Base-by-base conservation (phyloP, 2,888 invertebrate genomes). In the Leptinotarsa juncta region DNA sequence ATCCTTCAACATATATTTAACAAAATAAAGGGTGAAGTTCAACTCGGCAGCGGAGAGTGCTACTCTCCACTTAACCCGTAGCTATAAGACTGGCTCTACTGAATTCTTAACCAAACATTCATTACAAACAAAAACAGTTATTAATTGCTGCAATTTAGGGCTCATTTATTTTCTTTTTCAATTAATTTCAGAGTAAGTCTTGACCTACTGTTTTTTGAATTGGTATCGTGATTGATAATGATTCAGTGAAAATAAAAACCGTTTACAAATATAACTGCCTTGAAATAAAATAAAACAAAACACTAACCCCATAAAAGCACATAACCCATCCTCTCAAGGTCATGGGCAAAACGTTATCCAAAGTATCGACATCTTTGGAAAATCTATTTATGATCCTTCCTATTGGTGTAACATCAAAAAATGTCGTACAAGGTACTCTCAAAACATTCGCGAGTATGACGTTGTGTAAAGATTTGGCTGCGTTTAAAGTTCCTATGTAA, bases 381-480 rank as follows among this genome's bases (percentile, higher is more conserved):
- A 94, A 94, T 81, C 94, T 91, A 90, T 94, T 94, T 88, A 95
- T 91, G 86, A 94, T 91, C 86, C 95, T 90, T 87, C 95, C 95
- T 79, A 93, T 90, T 78, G 95, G 95, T 83, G 94, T 95, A 82
- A 94, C 93, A 89, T 95, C 94, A 90, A 93, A 95, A 90, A 94
- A 95, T 85, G 92, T 91, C 85, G 91, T 90, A 88, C 91, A 89
- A 74, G 94, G 93, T 82, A 92, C 91, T 86, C 91, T 90, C 84
- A 95, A 88, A 85, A 94, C 91, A 85, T 92, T 91, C 81, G 85
- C 86, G 82, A 95, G 90, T 87, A 94, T 89, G 81, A 89, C 88
- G 83, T 89, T 88, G 90, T 94, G 94, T 84, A 94, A 90, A 83
- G 89, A 87, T 85, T 89, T 89, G 84, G 92, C 90, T 82, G 91